These are phyloP conservation scores for Clytia hemisphaerica DNA, from an alignment of 30 jellyfish, hydroid and myxozoan species.

Conservation along the genomic window DNA sequence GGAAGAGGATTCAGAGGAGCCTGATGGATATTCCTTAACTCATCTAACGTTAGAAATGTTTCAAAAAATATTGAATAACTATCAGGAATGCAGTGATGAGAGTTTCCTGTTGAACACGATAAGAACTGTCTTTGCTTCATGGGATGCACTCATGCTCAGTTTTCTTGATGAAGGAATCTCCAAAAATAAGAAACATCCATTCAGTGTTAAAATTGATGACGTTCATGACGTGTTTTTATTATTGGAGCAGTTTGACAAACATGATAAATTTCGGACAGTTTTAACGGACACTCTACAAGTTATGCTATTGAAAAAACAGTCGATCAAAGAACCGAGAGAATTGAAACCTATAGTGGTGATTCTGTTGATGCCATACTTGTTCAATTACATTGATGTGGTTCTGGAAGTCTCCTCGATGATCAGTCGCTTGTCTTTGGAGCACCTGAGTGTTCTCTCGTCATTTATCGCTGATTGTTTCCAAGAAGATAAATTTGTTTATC, in stretches of 20 bases:
- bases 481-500: not conserved
- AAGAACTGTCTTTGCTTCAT: slow-evolving; percentile 85
- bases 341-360: slow-evolving; percentile 23
- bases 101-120: slow-evolving; percentile 64
- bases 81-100: slow-evolving; percentile 60
- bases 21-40: slow-evolving; percentile 66
- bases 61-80: slow-evolving; percentile 44
- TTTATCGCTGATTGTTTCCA: slow-evolving; percentile 3
- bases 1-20: too few relatives aligned
- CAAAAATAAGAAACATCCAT: not conserved
- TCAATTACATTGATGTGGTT: slow-evolving; percentile 13
- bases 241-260: not conserved
- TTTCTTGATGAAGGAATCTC: slow-evolving; percentile 36
- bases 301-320: slow-evolving; percentile 10
- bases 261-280: slow-evolving; percentile 2
- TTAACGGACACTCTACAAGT: slow-evolving; percentile 19
- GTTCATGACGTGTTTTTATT: slow-evolving; percentile 21
- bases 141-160: slow-evolving; percentile 49
- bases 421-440: slow-evolving; percentile 15
- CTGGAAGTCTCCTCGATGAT: slow-evolving; percentile 17
- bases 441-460: not conserved
- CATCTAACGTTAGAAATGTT: slow-evolving; percentile 77
- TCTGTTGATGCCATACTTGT: slow-evolving; percentile 15
- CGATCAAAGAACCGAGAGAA: slow-evolving; percentile 2
- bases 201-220: slow-evolving; percentile 16